Evolutionary conservation across 2,797 vertebrate species (phyloP), one percentile per base, ranked within the genome.

Genomic region (Hoplostethus mediterraneus): DNA sequence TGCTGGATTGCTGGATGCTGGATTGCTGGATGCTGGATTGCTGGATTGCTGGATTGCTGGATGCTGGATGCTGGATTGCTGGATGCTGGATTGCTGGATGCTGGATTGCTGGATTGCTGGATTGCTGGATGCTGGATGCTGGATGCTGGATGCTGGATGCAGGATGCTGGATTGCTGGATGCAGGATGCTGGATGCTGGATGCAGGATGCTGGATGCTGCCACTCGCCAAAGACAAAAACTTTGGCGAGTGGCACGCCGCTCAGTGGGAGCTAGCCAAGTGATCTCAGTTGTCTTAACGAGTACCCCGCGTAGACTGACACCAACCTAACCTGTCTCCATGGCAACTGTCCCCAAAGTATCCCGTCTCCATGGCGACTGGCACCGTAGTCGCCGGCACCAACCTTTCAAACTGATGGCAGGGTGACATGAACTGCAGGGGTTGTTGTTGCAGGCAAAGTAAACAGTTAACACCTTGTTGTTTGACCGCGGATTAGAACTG

Each of bases 301-400:
- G 44, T 64, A 44, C 54, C 66, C 25, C 0, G 44, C 12, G 28
- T 25, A 48, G 65, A 67, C 52, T 59, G 53, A 77, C 71, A 70
- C 62, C 51, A 53, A 53, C 65, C 62, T 57, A 31, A 73, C 45
- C 48, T 33, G 51, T 84, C 47, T 49, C 85, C 75, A 73, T 70
- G 81, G 75, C 77, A 77, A 85, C 82, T 47, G 66, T 48, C 54
- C 65, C 51, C 31, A 57, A 77, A 79, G 75, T 68, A 38, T 54
- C 38, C 54, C 8, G 58, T 40, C 72, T 71, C 74, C 62, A 69
- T 81, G 58, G 75, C 42, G 77, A 80, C 77, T 42, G 75, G 78
- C 51, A 14, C 72, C 73, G 61, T 31, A 53, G 79, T 4, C 57
- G 74, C 66, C 45, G 62, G 53, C 40, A 17, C 40, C 7, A 31